Percentiles rank a stretch among this genome's conserved stretches.
These are phyloP conservation scores for Eledona agricola DNA, from an alignment of 2,888 invertebrate species.

Conservation along the genomic window DNA sequence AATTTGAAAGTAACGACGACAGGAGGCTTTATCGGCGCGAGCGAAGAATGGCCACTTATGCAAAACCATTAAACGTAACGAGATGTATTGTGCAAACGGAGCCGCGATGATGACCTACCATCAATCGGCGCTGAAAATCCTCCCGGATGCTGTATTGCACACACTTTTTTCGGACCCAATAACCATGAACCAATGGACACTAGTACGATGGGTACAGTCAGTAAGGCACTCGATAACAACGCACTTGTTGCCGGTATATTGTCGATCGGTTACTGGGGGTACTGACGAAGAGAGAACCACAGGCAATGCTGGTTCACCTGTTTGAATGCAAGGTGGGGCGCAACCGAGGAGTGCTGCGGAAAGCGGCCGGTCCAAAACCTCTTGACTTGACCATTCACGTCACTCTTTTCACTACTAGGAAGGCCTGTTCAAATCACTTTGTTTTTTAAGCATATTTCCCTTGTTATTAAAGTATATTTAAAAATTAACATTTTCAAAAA, in stretches of 20 bases:
- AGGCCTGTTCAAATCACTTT: too few species aligned
- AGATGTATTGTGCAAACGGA: conserved; percentile 7
- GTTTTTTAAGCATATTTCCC: too few species aligned
- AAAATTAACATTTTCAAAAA: too few species aligned
- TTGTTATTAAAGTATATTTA: too few species aligned
- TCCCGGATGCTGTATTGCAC: conserved; percentile 27
- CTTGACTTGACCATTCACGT: too few species aligned
- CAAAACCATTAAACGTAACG: conserved; percentile 2
- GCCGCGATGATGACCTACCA: conserved; percentile 19
- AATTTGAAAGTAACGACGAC: conserved; percentile 1
- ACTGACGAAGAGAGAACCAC: conserved; percentile 39
- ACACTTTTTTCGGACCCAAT: conserved; percentile 5
- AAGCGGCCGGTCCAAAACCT: conserved; percentile 8
- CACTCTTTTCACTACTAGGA: too few species aligned
- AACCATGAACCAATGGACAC: conserved; percentile 6
- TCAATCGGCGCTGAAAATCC: conserved; percentile 16
- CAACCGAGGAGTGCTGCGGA: conserved; percentile 17
- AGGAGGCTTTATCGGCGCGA: neutral
- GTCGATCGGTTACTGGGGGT: conserved; percentile 51
- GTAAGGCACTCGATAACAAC: conserved; percentile 10
- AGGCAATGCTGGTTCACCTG: conserved; percentile 59
- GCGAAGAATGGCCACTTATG: neutral
- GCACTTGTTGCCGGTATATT: conserved; percentile 25
- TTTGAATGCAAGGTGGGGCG: conserved; percentile 54
- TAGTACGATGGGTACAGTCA: conserved; percentile 1